Conservation (phyloP, 2,888 invertebrate species). For the Leptinotarsa rubiginosa region DNA sequence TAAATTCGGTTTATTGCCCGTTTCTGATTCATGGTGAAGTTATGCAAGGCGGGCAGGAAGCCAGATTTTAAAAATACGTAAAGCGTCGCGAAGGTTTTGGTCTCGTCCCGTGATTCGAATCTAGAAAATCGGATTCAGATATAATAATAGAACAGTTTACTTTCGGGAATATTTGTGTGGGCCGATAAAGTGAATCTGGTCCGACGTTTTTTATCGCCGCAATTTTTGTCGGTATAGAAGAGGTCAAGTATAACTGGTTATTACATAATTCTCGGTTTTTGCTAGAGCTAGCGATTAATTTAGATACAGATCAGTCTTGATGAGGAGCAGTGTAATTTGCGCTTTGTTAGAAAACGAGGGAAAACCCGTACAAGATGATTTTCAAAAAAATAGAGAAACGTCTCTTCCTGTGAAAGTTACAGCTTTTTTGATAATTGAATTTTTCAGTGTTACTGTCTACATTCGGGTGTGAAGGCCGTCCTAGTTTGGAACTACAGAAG, state of each 20-base stretch:
- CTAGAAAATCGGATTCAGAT: conserved; percentile 18
- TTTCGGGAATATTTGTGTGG: conserved; percentile 1
- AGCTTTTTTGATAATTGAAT: no score
- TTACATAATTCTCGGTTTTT: no score
- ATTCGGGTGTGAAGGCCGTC: no score
- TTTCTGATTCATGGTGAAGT: conserved; percentile 49
- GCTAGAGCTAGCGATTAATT: no score
- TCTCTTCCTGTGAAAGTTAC: no score
- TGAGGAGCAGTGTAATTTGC: no score
- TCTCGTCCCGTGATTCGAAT: conserved; percentile 45
- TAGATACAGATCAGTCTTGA: no score
- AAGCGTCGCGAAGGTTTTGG: conserved; percentile 24
- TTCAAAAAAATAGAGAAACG: no score
- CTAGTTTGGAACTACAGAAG: no score
- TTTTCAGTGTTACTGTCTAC: no score
- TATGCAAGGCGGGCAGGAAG: conserved; percentile 50
- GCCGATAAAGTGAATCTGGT: neutral
- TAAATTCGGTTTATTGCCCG: conserved; percentile 29
- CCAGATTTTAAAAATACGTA: conserved; percentile 48
- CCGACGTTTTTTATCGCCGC: neutral
- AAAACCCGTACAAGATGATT: no score
- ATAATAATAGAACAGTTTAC: conserved; percentile 11
- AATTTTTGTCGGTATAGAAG: neutral
- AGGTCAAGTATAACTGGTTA: neutral
- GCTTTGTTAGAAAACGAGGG: no score